Evolutionary conservation across 2,888 invertebrate genomes (phyloP).

Genomic region (Mimachlamys varia): DNA sequence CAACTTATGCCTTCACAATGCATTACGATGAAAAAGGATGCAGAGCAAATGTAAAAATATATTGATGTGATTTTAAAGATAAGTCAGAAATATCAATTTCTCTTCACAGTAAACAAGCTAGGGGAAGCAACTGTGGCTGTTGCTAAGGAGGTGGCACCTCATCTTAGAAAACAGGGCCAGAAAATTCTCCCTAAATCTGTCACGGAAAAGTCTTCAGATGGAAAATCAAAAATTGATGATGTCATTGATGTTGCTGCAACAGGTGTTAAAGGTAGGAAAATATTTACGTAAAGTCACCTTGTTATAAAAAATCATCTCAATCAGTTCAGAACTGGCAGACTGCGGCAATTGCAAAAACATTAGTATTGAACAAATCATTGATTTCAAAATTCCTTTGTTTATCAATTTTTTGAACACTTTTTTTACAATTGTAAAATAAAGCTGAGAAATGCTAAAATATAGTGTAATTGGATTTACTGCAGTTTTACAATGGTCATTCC

Average conservation of each 20-base stretch:
- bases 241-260: conserved; percentile 87
- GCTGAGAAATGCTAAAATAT: no score
- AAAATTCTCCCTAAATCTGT: conserved; percentile 84
- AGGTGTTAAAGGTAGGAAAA: conserved; percentile 84
- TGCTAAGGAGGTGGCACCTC: conserved; percentile 87
- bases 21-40: no score
- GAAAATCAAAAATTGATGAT: conserved; percentile 83
- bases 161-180: conserved; percentile 86
- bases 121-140: conserved; percentile 87
- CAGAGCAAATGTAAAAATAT: neutral
- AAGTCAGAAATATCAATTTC: neutral
- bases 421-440: no score
- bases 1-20: no score
- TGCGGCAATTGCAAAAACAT: no score
- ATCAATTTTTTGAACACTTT: no score
- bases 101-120: conserved; percentile 83
- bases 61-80: neutral
- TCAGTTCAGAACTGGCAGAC: no score
- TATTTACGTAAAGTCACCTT: neutral
- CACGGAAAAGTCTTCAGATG: conserved; percentile 79
- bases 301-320: neutral
- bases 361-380: no score
- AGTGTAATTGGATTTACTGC: no score
- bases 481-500: no score
- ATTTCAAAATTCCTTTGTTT: no score